Base-by-base conservation (phyloP, 2,888 invertebrate species). In the Apotomis capreana region DNA sequence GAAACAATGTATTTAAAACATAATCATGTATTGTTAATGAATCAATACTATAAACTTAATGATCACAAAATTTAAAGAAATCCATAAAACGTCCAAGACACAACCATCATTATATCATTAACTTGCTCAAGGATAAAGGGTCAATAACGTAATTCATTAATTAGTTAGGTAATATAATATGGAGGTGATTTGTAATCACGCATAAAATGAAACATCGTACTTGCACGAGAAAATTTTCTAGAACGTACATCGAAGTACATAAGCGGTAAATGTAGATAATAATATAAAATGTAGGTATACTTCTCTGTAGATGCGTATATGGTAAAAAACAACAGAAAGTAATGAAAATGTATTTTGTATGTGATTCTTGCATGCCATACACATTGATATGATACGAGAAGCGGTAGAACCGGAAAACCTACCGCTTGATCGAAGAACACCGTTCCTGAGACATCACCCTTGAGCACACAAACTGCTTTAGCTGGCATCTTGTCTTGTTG, bases 391-490 rank as follows among this genome's bases (percentile, higher is more conserved):
- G 46, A 57, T 57, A 40, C 70, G 49, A 5, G 68, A 40, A 40
- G 40, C 5, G 46, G 55, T 70, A 63, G 68, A 69, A 68, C 58
- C 37, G 36, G 36, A 59, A 70, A 58, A 69, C 75, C 88, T 93
- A 96, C 96, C 88, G 94, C 92, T 91, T 98, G 98, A 73, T 95
- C 95, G 84, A 98, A 97, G 88, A 91, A 95, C 72, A 98, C 92
- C 8, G 96, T 97, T 76, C 98, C 98, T 80, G 94, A 95, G 52
- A 97, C 97, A 87, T 97, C 97, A 37, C 98, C 98, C 76, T 95
- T 96, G 77, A 98, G 94, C 79, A 98, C 97, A 87, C 97, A 97
- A 74, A 98, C 97, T 73, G 98, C 98, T 94, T 96, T 97, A 36
- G 87, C 85, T 74, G 94, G 90, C 95, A 95, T 95, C 78, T 81